Conservation (phyloP, 2,113 vertebrate species). For the zebrafish (Danio rerio) region GRCz12tu NC_133176.1:37250501-37251000, state of each 20-base stretch:
- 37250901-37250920: background rate
- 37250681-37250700: conserved; percentile 13
- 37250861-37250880: conserved; percentile 3
- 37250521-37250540: background rate
- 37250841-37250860: conserved; percentile 28
- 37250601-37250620: background rate
- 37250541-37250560: background rate
- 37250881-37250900: conserved; percentile 10
- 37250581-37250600: background rate
- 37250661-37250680: conserved; percentile 1
- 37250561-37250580: background rate
- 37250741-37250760: conserved; percentile 33
- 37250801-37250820: conserved; percentile 26
- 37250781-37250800: conserved; percentile 26
- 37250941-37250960: background rate
- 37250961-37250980: background rate
- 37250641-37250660: background rate
- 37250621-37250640: background rate
- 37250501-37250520: background rate
- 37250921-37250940: conserved; percentile 3
- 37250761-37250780: conserved; percentile 15
- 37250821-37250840: conserved; percentile 26
- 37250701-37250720: background rate
- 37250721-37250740: conserved; percentile 23
- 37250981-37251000: background rate